These are phyloP conservation scores for Lindbergichthys nudifrons DNA, from an alignment of 2,797 vertebrate genomes.

Conservation along the genomic window DNA sequence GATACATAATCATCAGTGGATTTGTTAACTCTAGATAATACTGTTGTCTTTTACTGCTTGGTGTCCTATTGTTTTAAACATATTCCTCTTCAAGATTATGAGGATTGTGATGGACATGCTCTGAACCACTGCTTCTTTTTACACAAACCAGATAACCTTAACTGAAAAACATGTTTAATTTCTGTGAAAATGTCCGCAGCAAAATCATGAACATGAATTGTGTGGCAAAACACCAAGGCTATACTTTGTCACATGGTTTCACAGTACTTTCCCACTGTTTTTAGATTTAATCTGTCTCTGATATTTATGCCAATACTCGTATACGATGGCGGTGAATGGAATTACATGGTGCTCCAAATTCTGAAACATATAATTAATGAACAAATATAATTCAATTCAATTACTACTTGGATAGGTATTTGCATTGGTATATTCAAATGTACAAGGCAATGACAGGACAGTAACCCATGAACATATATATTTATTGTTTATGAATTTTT, in stretches of 20 bases:
- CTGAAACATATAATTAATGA: too few relatives aligned
- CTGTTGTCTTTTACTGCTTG: background rate
- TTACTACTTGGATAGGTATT: too few relatives aligned
- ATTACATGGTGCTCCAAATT: background rate
- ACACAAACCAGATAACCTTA: background rate
- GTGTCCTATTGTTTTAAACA: background rate
- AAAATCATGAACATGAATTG: background rate
- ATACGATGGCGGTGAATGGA: background rate
- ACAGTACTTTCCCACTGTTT: background rate
- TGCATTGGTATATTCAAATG: too few relatives aligned
- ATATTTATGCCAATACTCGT: background rate
- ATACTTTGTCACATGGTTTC: background rate
- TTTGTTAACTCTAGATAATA: background rate
- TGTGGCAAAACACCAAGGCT: background rate
- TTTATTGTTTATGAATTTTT: too few relatives aligned
- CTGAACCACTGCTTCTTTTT: background rate
- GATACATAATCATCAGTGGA: slow-evolving; percentile 10
- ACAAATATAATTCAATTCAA: too few relatives aligned
- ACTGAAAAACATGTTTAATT: background rate
- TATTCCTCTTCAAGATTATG: background rate
- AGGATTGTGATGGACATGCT: background rate
- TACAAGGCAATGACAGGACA: too few relatives aligned
- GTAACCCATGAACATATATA: too few relatives aligned
- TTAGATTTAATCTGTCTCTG: background rate
- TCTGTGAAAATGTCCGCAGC: background rate